phyloP scores from a whole-genome alignment of 2,888 invertebrate genomes.

The Harmothoe impar region DNA sequence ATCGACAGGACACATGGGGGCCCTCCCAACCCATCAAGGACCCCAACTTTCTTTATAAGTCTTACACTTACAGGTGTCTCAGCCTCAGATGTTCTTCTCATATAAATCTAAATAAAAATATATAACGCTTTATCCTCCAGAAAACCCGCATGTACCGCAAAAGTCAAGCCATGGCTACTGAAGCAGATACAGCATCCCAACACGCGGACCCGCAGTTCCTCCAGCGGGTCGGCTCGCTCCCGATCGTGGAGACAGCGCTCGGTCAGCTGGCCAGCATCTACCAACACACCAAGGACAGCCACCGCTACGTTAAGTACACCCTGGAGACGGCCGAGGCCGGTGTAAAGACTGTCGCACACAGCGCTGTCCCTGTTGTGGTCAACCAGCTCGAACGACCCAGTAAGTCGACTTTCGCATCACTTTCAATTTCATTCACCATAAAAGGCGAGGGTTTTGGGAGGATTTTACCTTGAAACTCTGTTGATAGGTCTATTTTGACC shows the following conservation, averaged over 20 bases:
- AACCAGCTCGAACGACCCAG: conserved; percentile 89
- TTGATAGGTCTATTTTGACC: no score
- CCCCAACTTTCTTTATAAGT: no score
- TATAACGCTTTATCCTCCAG: not conserved
- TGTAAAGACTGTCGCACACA: conserved; percentile 88
- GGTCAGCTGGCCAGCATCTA: conserved; percentile 90
- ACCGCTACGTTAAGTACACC: conserved; percentile 78
- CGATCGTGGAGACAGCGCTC: conserved; percentile 91
- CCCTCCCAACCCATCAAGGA: no score
- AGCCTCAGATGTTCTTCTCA: no score
- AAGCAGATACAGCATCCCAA: not conserved
- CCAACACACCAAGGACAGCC: conserved; percentile 88
- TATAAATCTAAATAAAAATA: no score
- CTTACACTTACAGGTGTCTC: no score
- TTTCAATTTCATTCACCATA: no score
- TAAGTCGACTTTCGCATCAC: no score
- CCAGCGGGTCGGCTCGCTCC: conserved; percentile 84
- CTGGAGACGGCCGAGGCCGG: conserved; percentile 85
- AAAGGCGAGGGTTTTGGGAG: no score
- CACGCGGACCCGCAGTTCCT: conserved; percentile 63
- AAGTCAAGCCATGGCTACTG: conserved; percentile 33
- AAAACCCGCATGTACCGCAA: conserved; percentile 24
- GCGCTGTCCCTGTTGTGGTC: conserved; percentile 89
- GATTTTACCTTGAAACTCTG: no score
- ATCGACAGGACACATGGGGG: no score